These are phyloP conservation scores for Sepiola atlantica DNA, from an alignment of 2,888 invertebrate genomes.

Conservation along the genomic window DNA sequence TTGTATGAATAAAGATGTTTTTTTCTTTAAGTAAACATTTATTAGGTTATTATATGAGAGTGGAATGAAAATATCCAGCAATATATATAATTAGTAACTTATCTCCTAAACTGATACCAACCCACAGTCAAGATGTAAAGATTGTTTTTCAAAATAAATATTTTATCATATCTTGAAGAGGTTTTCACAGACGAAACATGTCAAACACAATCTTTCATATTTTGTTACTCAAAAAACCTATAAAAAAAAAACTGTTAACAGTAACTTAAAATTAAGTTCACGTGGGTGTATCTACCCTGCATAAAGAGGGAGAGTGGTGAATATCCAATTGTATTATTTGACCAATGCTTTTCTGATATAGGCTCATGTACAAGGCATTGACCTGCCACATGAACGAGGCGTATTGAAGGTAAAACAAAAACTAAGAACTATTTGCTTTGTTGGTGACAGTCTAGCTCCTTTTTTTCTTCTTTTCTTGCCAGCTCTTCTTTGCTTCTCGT, in stretches of 20 bases:
- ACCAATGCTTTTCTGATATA: constrained; percentile 51
- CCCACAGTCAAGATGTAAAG: too few relatives aligned
- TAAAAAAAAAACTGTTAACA: background rate
- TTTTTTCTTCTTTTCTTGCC: background rate
- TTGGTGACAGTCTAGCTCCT: constrained; percentile 42
- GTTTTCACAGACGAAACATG: too few relatives aligned
- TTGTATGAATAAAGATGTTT: too few relatives aligned
- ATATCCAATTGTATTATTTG: constrained; percentile 18
- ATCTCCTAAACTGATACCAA: too few relatives aligned
- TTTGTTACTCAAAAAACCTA: too few relatives aligned
- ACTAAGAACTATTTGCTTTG: constrained; percentile 42
- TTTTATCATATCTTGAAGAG: too few relatives aligned
- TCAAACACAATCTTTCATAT: too few relatives aligned
- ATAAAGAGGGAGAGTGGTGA: background rate
- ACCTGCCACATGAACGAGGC: constrained; percentile 63
- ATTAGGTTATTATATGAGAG: too few relatives aligned
- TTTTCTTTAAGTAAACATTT: too few relatives aligned
- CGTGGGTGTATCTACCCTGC: background rate
- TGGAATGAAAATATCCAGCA: too few relatives aligned
- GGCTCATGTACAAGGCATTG: constrained; percentile 66
- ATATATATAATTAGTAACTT: too few relatives aligned
- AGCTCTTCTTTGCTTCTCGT: constrained; percentile 7
- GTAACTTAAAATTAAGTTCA: background rate
- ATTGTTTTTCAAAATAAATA: too few relatives aligned
- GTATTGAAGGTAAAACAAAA: constrained; percentile 61